These are phyloP conservation scores for Aspidiotus rigidus DNA, from an alignment of 2,888 invertebrate species.

Conservation along the genomic window DNA sequence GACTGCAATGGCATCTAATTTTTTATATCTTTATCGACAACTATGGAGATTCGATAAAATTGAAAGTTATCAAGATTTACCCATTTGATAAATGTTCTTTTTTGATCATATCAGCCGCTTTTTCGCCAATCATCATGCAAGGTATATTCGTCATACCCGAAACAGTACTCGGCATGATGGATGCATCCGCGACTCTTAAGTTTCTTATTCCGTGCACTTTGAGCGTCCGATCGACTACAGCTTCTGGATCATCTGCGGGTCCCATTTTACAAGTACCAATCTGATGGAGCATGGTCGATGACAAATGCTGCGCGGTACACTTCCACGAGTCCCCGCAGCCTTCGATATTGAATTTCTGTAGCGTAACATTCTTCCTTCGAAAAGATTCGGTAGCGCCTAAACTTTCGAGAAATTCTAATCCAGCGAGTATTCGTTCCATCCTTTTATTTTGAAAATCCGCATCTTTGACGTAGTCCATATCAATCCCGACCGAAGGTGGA, in stretches of 20 bases:
- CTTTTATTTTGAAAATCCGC: background rate
- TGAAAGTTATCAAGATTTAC: too few species aligned
- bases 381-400: background rate
- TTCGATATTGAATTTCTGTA: constrained; percentile 1
- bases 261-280: constrained; percentile 22
- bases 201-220: constrained; percentile 8
- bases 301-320: constrained; percentile 13
- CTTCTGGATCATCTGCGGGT: constrained; percentile 5
- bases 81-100: background rate
- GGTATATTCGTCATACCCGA: constrained; percentile 18
- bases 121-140: constrained; percentile 24
- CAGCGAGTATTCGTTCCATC: constrained; percentile 8
- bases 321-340: constrained; percentile 10
- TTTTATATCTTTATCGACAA: too few species aligned
- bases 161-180: constrained; percentile 16
- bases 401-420: background rate
- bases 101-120: constrained; percentile 20
- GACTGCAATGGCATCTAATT: too few species aligned
- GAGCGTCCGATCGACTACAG: constrained; percentile 11
- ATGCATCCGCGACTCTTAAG: constrained; percentile 20
- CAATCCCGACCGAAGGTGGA: background rate
- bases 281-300: constrained; percentile 8
- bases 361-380: constrained; percentile 9
- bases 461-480: constrained; percentile 6
- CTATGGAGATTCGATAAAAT: too few species aligned